phyloP scores from a whole-genome alignment of 2,888 invertebrate species.

The Lymantria monacha region DNA sequence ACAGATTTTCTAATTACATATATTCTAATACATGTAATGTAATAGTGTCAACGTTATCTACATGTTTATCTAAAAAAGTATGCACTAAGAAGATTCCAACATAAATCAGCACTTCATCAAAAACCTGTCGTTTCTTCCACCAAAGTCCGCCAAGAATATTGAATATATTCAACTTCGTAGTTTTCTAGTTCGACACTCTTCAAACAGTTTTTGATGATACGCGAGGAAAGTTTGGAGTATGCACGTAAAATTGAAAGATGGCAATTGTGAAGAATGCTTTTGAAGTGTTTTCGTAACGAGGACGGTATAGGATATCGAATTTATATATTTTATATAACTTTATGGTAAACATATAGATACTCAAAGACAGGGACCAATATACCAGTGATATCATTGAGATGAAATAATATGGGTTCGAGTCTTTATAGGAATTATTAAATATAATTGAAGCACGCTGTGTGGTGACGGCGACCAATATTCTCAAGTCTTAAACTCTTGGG shows the following conservation, averaged over 20 bases:
- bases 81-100: background rate
- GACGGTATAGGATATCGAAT: background rate
- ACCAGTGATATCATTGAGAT: no score
- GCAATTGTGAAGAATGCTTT: background rate
- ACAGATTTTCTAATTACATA: no score
- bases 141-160: background rate
- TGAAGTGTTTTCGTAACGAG: background rate
- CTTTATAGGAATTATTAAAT: no score
- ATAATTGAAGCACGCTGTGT: no score
- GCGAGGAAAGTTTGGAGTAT: background rate
- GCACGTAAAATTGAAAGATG: background rate
- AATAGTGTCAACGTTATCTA: no score
- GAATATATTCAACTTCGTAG: background rate
- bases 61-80: no score
- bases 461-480: no score
- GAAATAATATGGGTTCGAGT: no score
- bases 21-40: no score
- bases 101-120: background rate
- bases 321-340: background rate
- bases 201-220: background rate
- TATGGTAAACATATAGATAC: background rate
- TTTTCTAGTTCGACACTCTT: background rate
- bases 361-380: no score
- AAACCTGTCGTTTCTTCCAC: background rate
- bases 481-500: no score